A percentile compares a stretch with the other conserved stretches of the same genome.
Conservation (phyloP, 2,888 invertebrate genomes). For the Cremastinae sp. region DNA sequence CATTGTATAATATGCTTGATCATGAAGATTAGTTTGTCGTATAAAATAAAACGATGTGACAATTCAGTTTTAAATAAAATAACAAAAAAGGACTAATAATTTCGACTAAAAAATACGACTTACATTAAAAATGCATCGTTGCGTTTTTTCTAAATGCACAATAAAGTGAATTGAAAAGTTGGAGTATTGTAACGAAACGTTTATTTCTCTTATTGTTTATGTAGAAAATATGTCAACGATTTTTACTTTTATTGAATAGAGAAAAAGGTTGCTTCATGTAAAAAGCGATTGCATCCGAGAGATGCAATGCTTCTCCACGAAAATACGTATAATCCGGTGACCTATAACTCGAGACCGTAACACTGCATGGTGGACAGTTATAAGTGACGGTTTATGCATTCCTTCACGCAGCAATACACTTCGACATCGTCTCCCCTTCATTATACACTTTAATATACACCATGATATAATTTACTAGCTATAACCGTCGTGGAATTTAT, state of each 20-base stretch:
- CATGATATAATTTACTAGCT: background rate
- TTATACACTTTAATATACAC: conserved; percentile 4
- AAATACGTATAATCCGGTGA: conserved; percentile 57
- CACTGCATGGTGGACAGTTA: conserved; percentile 61
- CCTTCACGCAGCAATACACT: conserved; percentile 57
- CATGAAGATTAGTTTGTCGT: too few relatives aligned
- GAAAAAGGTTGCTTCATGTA: background rate
- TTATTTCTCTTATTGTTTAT: too few relatives aligned
- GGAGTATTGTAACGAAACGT: too few relatives aligned
- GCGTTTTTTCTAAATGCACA: too few relatives aligned
- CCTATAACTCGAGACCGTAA: conserved; percentile 56
- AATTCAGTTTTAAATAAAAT: too few relatives aligned
- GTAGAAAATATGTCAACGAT: background rate
- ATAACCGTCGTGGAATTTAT: too few relatives aligned
- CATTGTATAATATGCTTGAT: too few relatives aligned
- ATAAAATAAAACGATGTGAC: too few relatives aligned
- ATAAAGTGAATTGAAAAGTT: too few relatives aligned
- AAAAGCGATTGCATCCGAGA: conserved; percentile 25
- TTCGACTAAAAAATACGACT: too few relatives aligned
- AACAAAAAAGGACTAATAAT: too few relatives aligned
- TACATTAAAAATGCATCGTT: too few relatives aligned
- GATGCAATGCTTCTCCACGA: conserved; percentile 36
- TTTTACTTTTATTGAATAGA: background rate
- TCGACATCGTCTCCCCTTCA: conserved; percentile 15
- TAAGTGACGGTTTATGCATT: conserved; percentile 61